phyloP scores from a whole-genome alignment of 2,113 vertebrate species.

The Nansenia antarctica region DNA sequence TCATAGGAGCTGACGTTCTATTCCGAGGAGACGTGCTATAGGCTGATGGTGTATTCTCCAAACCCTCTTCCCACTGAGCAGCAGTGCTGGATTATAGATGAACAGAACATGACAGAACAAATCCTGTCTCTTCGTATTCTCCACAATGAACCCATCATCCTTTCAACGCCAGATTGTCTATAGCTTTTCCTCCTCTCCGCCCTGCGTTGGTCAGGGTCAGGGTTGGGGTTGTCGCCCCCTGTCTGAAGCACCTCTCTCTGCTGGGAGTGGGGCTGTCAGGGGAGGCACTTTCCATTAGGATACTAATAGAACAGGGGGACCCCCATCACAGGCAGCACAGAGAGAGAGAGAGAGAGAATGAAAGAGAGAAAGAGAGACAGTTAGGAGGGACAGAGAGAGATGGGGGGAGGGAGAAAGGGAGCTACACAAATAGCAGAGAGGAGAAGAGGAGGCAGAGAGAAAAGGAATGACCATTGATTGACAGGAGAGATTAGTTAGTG shows the following conservation, averaged over 20 bases:
- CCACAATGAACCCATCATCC: neutral
- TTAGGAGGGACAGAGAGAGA: neutral
- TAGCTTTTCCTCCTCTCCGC: conserved; percentile 1
- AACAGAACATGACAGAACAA: neutral
- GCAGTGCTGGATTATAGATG: neutral
- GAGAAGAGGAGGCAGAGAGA: neutral
- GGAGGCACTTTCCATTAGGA: neutral
- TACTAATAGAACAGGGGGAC: conserved; percentile 6
- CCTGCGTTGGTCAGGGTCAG: neutral
- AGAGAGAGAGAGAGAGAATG: neutral
- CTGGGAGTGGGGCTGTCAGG: neutral
- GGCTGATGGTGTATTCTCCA: neutral
- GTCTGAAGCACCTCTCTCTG: neutral
- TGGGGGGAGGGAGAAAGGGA: neutral
- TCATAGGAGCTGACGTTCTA: neutral
- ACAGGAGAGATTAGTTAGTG: neutral
- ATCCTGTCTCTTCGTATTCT: neutral
- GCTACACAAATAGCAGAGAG: neutral
- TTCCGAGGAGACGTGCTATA: neutral
- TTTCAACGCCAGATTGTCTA: neutral
- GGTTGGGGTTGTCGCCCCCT: neutral
- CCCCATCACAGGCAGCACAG: neutral
- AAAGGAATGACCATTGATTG: neutral
- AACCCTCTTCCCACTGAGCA: neutral
- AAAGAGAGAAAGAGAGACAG: neutral